Evolutionary conservation across 2,888 invertebrate species (phyloP).

Genomic region (Eurois occulta): DNA sequence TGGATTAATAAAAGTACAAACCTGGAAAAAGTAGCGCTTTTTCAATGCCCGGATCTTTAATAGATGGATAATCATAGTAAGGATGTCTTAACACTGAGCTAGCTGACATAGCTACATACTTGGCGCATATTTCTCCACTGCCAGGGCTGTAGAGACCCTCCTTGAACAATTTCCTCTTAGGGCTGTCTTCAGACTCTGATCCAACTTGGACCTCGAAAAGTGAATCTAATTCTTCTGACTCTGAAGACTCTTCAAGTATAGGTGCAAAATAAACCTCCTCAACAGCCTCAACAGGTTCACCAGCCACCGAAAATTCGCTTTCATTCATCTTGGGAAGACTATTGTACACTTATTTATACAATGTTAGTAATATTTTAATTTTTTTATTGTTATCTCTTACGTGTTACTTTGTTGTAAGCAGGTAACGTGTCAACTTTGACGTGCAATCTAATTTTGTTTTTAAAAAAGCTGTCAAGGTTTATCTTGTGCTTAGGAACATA

Average conservation of each 20-base stretch:
- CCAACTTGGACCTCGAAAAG: conserved; percentile 64
- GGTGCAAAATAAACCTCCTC: conserved; percentile 33
- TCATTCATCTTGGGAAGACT: conserved; percentile 9
- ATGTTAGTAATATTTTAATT: not conserved
- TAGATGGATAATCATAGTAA: conserved; percentile 81
- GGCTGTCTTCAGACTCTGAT: conserved; percentile 47
- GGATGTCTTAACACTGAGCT: conserved; percentile 78
- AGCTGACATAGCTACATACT: conserved; percentile 74
- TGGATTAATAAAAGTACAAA: not conserved
- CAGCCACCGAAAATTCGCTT: not conserved
- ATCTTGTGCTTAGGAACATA: too few species aligned
- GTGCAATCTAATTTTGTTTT: not conserved
- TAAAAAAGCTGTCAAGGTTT: not conserved
- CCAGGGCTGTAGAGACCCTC: conserved; percentile 74
- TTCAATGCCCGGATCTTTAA: conserved; percentile 82
- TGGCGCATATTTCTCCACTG: conserved; percentile 76
- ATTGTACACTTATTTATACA: not conserved
- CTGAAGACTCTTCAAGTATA: conserved; percentile 61
- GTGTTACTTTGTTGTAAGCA: not conserved
- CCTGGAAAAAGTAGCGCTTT: conserved; percentile 71
- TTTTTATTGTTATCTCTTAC: not conserved
- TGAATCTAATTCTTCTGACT: conserved; percentile 52
- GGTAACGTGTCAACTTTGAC: conserved; percentile 23
- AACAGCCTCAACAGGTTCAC: not conserved
- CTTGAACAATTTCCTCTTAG: conserved; percentile 67